Conservation (phyloP, 2,888 invertebrate genomes). For the Tortrix viridana region DNA sequence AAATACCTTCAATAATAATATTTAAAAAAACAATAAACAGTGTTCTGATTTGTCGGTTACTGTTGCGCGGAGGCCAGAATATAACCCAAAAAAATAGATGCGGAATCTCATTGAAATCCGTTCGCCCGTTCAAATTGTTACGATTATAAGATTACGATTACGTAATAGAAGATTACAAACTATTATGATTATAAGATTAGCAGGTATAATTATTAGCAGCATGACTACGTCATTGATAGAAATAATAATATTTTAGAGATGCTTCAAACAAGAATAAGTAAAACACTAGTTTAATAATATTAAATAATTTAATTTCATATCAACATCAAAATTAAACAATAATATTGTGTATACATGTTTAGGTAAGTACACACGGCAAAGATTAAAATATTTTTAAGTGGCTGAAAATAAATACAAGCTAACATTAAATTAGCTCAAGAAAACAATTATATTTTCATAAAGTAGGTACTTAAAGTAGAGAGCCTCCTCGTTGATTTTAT, state of each 20-base stretch:
- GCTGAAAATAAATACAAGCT: conserved; percentile 8
- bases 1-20: too few relatives aligned
- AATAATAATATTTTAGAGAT: too few relatives aligned
- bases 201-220: too few relatives aligned
- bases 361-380: conserved; percentile 16
- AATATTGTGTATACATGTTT: conserved; percentile 9
- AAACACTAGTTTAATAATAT: conserved; percentile 3
- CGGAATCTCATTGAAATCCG: too few relatives aligned
- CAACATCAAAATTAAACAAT: conserved; percentile 22
- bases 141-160: too few relatives aligned
- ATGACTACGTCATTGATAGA: conserved; percentile 5
- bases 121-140: too few relatives aligned
- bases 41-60: too few relatives aligned
- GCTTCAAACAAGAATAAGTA: conserved; percentile 23
- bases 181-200: too few relatives aligned
- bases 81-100: too few relatives aligned
- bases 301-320: conserved; percentile 30
- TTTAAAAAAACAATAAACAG: too few relatives aligned
- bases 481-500: conserved; percentile 19
- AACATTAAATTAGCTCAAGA: neutral
- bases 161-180: too few relatives aligned
- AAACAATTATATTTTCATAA: conserved; percentile 11
- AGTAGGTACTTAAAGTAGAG: conserved; percentile 13
- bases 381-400: neutral
- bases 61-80: too few relatives aligned